phyloP scores from a whole-genome alignment of 2,797 vertebrate species.

The Neosilurus mollespiculum region DNA sequence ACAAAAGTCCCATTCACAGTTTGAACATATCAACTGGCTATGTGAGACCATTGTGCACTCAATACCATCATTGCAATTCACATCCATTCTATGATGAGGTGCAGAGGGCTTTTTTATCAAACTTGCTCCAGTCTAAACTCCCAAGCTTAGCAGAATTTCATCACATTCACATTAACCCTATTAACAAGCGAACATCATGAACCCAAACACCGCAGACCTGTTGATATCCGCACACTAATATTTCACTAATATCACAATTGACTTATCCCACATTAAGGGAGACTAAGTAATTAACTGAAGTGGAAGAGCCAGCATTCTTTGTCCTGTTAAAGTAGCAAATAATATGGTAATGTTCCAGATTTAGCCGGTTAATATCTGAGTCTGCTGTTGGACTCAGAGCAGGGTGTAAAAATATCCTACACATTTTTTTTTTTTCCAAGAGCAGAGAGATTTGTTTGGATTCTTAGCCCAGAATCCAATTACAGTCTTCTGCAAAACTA shows the following conservation, averaged over 20 bases:
- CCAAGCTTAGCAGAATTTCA: not conserved
- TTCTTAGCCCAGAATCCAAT: slow-evolving; percentile 13
- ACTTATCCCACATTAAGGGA: not conserved
- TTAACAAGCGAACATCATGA: slow-evolving; percentile 12
- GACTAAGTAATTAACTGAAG: not conserved
- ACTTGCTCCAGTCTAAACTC: not conserved
- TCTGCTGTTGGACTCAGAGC: not conserved
- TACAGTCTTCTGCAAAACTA: slow-evolving; percentile 33
- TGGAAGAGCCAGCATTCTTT: not conserved
- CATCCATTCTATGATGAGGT: not conserved
- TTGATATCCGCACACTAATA: not conserved
- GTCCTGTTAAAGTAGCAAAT: not conserved
- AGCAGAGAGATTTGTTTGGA: slow-evolving; percentile 19
- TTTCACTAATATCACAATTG: slow-evolving; percentile 25
- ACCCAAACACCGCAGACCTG: slow-evolving; percentile 8
- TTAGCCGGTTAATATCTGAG: slow-evolving; percentile 13
- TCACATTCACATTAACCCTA: not conserved
- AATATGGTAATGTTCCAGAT: slow-evolving; percentile 19
- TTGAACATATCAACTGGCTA: too few relatives aligned
- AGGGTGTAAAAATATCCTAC: slow-evolving; percentile 14
- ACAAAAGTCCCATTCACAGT: not conserved
- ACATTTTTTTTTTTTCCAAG: not conserved
- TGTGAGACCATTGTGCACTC: too few relatives aligned
- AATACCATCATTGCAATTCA: not conserved
- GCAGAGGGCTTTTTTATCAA: not conserved